Conservation (phyloP, 30 jellyfish, hydroid and myxozoan genomes). For the Sanderia malayensis region DNA sequence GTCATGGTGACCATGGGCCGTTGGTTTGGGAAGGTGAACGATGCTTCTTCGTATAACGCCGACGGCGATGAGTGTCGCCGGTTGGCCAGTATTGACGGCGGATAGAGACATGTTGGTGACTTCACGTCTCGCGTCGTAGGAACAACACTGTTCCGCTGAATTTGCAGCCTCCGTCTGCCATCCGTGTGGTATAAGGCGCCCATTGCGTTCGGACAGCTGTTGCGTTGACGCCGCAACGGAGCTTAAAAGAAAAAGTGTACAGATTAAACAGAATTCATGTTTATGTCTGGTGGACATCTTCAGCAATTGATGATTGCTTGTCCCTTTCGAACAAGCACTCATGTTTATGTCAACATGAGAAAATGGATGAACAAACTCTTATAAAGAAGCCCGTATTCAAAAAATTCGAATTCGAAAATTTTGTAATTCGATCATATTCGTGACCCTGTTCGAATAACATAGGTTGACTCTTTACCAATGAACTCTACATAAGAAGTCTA, state of each 20-base stretch:
- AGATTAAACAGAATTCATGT: too few species aligned
- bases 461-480: too few species aligned
- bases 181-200: conserved; percentile 14
- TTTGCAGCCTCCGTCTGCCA: conserved; percentile 36
- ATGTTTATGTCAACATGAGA: too few species aligned
- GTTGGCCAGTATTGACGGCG: conserved; percentile 52
- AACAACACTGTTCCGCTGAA: conserved; percentile 42
- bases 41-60: conserved; percentile 51
- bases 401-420: too few species aligned
- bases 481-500: too few species aligned
- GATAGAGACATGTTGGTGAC: conserved; percentile 64
- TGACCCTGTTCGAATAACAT: too few species aligned
- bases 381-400: too few species aligned
- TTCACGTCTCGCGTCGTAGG: conserved; percentile 47
- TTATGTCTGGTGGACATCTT: too few species aligned
- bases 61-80: conserved; percentile 80
- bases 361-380: too few species aligned
- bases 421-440: too few species aligned
- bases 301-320: too few species aligned
- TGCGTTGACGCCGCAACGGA: conserved; percentile 22
- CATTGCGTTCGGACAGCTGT: conserved; percentile 64
- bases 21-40: conserved; percentile 38
- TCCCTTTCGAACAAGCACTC: too few species aligned
- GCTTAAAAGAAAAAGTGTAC: background rate
- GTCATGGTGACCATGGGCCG: conserved; percentile 23